These are phyloP conservation scores for Sturnira hondurensis DNA, from an alignment of 2,113 vertebrate genomes.

Conservation along the genomic window DNA sequence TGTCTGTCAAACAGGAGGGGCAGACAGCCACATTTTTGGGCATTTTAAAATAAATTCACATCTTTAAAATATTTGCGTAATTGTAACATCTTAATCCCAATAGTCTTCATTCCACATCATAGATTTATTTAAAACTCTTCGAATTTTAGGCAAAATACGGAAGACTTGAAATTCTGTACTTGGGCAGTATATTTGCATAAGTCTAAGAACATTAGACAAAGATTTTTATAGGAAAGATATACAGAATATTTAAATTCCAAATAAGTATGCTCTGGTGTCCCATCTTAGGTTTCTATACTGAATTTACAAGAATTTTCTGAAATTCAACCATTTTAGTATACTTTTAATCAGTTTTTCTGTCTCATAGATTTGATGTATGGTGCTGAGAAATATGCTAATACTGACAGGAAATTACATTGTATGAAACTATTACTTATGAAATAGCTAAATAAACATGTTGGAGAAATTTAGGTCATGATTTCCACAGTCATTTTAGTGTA, in stretches of 20 bases:
- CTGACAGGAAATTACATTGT: not conserved
- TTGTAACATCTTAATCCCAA: not conserved
- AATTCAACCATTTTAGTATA: not conserved
- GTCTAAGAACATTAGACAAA: not conserved
- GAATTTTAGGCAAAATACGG: not conserved
- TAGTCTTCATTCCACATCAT: not conserved
- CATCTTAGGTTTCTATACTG: not conserved
- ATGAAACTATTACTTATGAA: not conserved
- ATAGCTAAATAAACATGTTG: not conserved
- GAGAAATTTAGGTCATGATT: not conserved
- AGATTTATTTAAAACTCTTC: not conserved
- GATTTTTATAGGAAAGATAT: not conserved
- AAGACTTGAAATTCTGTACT: not conserved
- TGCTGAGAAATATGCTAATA: constrained; percentile 28
- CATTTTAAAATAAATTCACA: not conserved
- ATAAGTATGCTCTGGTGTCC: not conserved
- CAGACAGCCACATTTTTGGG: not conserved
- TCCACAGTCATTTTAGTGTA: not conserved
- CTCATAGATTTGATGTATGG: not conserved
- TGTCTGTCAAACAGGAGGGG: too few relatives aligned
- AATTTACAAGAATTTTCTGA: not conserved
- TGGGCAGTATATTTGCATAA: not conserved
- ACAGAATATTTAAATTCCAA: not conserved
- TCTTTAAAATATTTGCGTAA: not conserved
- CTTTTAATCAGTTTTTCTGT: constrained; percentile 13